Conservation (phyloP, 2,888 invertebrate species). For the Melipona bicolor region DNA sequence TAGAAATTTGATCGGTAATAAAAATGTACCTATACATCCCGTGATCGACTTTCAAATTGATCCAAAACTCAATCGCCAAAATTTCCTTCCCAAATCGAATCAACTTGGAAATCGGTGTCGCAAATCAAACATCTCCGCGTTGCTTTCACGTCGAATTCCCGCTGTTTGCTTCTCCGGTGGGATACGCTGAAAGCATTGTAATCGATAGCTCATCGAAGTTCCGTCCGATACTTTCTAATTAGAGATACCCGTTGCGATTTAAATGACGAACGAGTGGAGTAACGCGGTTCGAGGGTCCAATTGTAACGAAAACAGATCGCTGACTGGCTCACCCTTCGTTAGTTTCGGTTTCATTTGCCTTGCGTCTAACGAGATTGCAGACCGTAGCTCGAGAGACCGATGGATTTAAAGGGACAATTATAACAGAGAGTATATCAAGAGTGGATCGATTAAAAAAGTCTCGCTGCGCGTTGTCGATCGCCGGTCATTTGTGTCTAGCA, state of each 20-base stretch:
- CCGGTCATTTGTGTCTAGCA: accelerated
- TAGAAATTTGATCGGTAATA: background rate
- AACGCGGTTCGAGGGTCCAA: background rate
- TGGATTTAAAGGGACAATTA: background rate
- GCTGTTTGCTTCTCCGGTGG: conserved; percentile 3
- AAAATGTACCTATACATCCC: too few relatives aligned
- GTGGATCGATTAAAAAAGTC: background rate
- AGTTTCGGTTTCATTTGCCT: background rate
- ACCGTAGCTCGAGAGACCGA: background rate
- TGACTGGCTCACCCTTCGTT: background rate
- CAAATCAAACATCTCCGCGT: too few relatives aligned
- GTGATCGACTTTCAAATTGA: too few relatives aligned
- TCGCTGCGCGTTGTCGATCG: background rate
- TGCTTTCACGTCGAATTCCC: background rate
- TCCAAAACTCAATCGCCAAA: too few relatives aligned
- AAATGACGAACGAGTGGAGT: conserved; percentile 18
- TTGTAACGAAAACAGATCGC: conserved; percentile 7
- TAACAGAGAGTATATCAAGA: background rate
- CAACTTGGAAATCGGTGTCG: too few relatives aligned
- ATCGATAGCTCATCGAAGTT: conserved; percentile 55
- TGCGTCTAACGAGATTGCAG: background rate
- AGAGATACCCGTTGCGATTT: conserved; percentile 48
- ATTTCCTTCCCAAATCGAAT: too few relatives aligned
- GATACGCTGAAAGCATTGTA: conserved; percentile 17
- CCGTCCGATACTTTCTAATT: conserved; percentile 72